Evolutionary conservation across 2,888 invertebrate species (phyloP), one percentile per base, ranked within the genome.

Genomic region (Pollenia amentaria): DNA sequence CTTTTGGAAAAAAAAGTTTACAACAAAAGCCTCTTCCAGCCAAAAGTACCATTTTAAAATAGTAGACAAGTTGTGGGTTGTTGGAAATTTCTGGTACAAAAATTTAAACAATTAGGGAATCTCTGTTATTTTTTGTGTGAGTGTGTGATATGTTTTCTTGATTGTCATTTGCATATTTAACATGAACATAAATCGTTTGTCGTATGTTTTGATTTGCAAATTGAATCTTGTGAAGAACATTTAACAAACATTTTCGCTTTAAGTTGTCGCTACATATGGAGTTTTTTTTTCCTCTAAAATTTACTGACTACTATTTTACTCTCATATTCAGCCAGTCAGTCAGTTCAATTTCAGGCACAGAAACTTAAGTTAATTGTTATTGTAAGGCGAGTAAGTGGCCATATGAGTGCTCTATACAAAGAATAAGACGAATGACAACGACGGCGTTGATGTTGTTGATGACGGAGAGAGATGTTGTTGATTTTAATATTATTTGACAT

Each of bases 171-270:
- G 81, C 80, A 84, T 84, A 84, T 87, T 84, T 70, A 75, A 73
- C 72, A 73, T 86, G 80, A 72, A 78, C 84, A 84, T 84, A 84
- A 87, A 84, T 84, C 87, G 84, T 84, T 87, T 81, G 84, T 87
- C 84, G 84, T 87, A 84, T 84, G 77, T 69, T 84, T 87, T 87
- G 80, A 87, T 87, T 87, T 87, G 87, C 87, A 87, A 87, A 87
- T 87, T 87, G 73, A 87, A 87, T 87, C 84, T 80, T 80, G 79
- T 86, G 67, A 81, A 81, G 84, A 84, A 87, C 84, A 81, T 81
- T 84, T 81, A 87, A 81, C 76, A 72, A 83, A 87, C 70, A 76
- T 75, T 79, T 79, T 64, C 67, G 7, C 55, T 76, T 76, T 72
- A 83, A 78, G 10, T 53, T 57, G 40, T 48, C 48, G 53, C 55